Conservation (phyloP, 2,797 vertebrate genomes). For the Clamator glandarius region DNA sequence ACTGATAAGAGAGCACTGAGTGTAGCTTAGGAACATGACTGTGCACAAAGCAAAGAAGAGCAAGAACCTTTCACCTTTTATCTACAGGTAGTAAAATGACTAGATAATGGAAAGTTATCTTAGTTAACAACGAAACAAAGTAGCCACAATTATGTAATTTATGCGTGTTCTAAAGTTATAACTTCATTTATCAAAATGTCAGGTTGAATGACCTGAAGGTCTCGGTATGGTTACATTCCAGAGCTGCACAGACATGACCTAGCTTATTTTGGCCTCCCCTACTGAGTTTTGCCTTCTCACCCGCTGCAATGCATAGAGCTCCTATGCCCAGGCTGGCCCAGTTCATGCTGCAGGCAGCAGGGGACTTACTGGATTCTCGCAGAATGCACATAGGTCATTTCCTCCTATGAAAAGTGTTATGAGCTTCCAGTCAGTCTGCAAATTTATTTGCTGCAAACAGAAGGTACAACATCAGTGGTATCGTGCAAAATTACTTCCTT, state of each 20-base stretch:
- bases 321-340: neutral
- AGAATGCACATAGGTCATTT: slow-evolving; percentile 77
- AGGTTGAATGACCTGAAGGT: neutral
- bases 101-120: neutral
- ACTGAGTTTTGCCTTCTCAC: neutral
- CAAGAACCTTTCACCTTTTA: neutral
- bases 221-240: neutral
- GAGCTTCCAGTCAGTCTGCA: slow-evolving; percentile 81
- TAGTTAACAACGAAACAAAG: neutral
- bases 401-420: slow-evolving; percentile 80
- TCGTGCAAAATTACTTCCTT: neutral
- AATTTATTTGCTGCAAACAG: slow-evolving; percentile 69
- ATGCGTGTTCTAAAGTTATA: neutral
- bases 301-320: neutral
- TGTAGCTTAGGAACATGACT: neutral
- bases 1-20: neutral
- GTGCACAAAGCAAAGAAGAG: neutral
- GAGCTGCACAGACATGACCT: neutral
- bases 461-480: neutral
- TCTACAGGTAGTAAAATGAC: neutral
- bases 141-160: neutral
- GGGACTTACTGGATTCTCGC: slow-evolving; percentile 69
- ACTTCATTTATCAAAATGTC: neutral
- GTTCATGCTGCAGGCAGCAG: neutral
- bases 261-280: neutral